Evolutionary conservation across 37 sponge, comb jelly and placozoan species (phyloP), one percentile per base, ranked within the genome.

Genomic region (Cliona cf. orientalis): DNA sequence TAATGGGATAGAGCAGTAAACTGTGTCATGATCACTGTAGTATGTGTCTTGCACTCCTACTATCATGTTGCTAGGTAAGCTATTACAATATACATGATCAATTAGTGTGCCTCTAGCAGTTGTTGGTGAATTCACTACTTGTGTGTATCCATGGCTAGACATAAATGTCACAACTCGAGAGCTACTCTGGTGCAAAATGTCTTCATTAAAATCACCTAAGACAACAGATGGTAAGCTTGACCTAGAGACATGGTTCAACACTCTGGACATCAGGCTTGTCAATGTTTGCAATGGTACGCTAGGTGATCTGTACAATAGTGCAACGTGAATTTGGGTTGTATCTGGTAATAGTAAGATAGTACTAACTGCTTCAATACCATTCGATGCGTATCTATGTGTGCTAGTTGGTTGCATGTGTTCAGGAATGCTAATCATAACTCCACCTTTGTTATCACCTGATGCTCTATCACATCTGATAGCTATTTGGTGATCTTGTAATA

Each of bases 131-230:
- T 67, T 38, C 34, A 80, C 65, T 45, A 67, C 2, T 40, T 80
- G 80, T 12, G 12, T 45, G 44, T 46, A 73, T 5, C 55, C 55
- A 46, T 73, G 22, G 7, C 28, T 22, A 3, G 55, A 44, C 76
- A 75, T 75, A 7, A 75, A 32, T 3, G 17, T 58, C 5, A 34
- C 34, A 40, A 75, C 14, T 58, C 14, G 5, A 58, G 76, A 46
- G 31, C 29, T 43, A 35, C 21, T 4, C 5, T 31, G 3, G 29
- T 49, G 33, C 28, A 61, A 63, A 46, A 80, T 28, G 32, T 80
- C 58, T 53, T 80, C 70, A 67, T 80, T 80, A 46, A 80, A 80
- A 46, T 75, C 76, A 21, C 76, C 76, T 58, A 80, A 3, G 26
- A 80, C 55, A 31, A 80, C 38, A 68, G 46, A 33, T 23, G 69